Conservation (phyloP, 2,888 invertebrate species). For the Cecidostiba fungosa region DNA sequence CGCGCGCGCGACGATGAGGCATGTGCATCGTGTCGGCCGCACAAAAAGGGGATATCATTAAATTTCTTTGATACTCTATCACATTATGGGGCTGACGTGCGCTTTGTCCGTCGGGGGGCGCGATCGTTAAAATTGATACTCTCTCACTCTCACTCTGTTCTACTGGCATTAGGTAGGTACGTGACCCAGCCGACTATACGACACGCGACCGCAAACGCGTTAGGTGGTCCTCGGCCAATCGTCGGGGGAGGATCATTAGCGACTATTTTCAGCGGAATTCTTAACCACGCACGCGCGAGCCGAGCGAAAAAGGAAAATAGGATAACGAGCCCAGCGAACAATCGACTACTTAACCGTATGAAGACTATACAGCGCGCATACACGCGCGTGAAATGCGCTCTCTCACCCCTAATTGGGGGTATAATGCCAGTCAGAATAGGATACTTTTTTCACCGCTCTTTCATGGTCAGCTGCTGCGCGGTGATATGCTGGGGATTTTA, state of each 20-base stretch:
- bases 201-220: slow-evolving; percentile 63
- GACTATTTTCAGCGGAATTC: slow-evolving; percentile 52
- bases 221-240: slow-evolving; percentile 53
- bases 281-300: slow-evolving; percentile 18
- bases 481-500: not conserved
- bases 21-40: not conserved
- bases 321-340: slow-evolving; percentile 52
- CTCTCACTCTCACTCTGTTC: not conserved
- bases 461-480: slow-evolving; percentile 9
- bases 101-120: not conserved
- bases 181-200: slow-evolving; percentile 42
- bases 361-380: not conserved
- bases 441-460: slow-evolving; percentile 15
- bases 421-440: slow-evolving; percentile 1
- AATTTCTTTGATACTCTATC: slow-evolving; percentile 39
- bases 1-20: too few relatives aligned
- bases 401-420: slow-evolving; percentile 42
- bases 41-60: slow-evolving; percentile 48
- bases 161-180: slow-evolving; percentile 20
- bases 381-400: not conserved
- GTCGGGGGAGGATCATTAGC: slow-evolving; percentile 56
- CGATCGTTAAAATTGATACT: slow-evolving; percentile 74
- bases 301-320: slow-evolving; percentile 50
- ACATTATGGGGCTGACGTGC: not conserved
- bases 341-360: slow-evolving; percentile 21